A percentile compares a stretch with the other conserved stretches of the same genome.
phyloP scores from a whole-genome alignment of 2,888 invertebrate genomes.

The Synergus laeviventris region DNA sequence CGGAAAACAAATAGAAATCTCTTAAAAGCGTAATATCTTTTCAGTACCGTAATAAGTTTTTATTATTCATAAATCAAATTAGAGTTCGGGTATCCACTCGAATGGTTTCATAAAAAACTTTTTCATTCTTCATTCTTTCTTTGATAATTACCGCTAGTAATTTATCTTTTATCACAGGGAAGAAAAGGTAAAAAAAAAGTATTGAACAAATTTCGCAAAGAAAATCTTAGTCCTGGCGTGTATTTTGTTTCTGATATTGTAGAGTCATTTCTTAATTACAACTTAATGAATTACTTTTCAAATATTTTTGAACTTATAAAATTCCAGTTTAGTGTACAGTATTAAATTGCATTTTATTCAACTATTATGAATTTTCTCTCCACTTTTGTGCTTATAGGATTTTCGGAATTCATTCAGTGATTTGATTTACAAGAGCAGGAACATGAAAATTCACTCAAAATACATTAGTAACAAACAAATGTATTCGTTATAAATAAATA shows the following conservation, averaged over 20 bases:
- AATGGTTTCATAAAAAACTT: neutral
- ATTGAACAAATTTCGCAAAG: neutral
- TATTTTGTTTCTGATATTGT: neutral
- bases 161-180: neutral
- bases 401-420: conserved; percentile 20
- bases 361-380: neutral
- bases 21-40: conserved; percentile 21
- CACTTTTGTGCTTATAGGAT: neutral
- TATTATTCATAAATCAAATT: conserved; percentile 30
- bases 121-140: conserved; percentile 2
- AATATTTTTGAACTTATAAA: neutral
- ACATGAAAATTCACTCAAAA: conserved; percentile 39
- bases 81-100: neutral
- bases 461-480: conserved; percentile 29
- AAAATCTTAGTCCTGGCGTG: neutral
- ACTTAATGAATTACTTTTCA: neutral
- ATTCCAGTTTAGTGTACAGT: neutral
- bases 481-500: conserved; percentile 20
- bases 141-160: neutral
- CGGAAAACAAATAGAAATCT: conserved; percentile 15
- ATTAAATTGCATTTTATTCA: neutral
- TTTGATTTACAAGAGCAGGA: neutral
- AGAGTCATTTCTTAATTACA: neutral
- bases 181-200: neutral
- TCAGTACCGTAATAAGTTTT: conserved; percentile 15